phyloP scores from a whole-genome alignment of 53 echinoderm and acorn worm genomes.

The Temnopleurus reevesii region DNA sequence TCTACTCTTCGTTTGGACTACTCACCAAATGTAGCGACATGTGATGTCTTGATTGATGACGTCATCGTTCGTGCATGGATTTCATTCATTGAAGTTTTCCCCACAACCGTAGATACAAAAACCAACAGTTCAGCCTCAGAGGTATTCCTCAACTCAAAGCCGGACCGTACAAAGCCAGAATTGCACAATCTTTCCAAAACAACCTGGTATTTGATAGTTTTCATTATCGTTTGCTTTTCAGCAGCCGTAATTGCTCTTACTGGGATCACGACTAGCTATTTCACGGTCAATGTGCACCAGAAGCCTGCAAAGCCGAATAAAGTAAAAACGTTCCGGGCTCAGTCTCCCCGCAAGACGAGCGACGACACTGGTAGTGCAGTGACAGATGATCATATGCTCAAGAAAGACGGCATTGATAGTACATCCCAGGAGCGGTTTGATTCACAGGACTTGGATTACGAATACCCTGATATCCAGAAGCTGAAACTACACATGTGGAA shows the following conservation, averaged over 20 bases:
- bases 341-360: too few relatives aligned
- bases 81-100: not conserved
- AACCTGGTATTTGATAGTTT: not conserved
- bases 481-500: too few relatives aligned
- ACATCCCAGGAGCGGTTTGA: too few relatives aligned
- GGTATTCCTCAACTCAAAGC: not conserved
- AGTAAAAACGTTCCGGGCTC: not conserved
- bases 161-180: not conserved
- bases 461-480: not conserved
- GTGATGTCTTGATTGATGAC: not conserved
- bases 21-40: not conserved
- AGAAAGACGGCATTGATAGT: not conserved
- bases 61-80: not conserved
- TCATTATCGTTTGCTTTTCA: not conserved
- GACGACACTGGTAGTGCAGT: not conserved
- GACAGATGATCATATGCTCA: too few relatives aligned
- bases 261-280: not conserved
- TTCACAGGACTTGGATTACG: not conserved
- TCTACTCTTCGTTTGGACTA: not conserved
- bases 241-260: not conserved
- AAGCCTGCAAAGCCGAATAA: not conserved
- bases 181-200: not conserved
- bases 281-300: not conserved
- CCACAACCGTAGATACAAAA: not conserved
- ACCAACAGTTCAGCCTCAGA: not conserved